A percentile compares a stretch with the other conserved stretches of the same genome.
These are phyloP conservation scores for Indri indri DNA, from an alignment of 2,113 vertebrate genomes.

Conservation along the genomic window DNA sequence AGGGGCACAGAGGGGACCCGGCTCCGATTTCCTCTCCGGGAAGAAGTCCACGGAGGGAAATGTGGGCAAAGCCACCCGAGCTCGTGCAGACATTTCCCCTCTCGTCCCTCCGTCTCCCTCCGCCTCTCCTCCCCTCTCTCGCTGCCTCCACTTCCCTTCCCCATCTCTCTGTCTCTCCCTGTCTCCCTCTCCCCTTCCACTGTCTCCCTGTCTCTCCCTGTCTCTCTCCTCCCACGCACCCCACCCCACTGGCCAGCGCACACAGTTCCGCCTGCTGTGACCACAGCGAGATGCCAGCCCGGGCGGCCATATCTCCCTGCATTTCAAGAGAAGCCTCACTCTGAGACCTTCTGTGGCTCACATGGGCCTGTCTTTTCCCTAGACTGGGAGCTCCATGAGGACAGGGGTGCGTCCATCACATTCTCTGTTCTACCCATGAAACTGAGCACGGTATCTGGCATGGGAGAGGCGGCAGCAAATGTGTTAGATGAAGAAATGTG, in stretches of 20 bases:
- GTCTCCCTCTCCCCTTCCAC: neutral
- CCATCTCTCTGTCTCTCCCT: neutral
- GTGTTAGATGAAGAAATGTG: neutral
- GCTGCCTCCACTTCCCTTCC: neutral
- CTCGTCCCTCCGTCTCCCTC: neutral
- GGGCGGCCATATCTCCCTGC: neutral
- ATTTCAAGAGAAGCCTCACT: neutral
- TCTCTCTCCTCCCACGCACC: neutral
- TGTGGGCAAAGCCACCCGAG: no score
- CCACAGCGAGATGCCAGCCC: rapidly evolving
- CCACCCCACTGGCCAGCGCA: no score
- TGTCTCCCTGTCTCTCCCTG: neutral
- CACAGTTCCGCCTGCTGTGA: neutral
- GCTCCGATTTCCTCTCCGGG: neutral
- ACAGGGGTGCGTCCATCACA: rapidly evolving
- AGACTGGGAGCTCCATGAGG: rapidly evolving
- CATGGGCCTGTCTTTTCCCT: neutral
- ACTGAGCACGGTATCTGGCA: rapidly evolving
- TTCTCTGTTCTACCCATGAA: neutral
- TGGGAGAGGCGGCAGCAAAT: neutral
- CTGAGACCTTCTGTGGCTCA: neutral
- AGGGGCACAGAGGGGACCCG: rapidly evolving
- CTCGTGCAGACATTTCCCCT: neutral
- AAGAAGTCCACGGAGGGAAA: neutral
- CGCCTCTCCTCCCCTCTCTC: neutral